Percentiles rank a stretch among this genome's conserved stretches.
These are phyloP conservation scores for Dorcus parallelipipedus DNA, from an alignment of 2,888 invertebrate species.

Conservation along the genomic window DNA sequence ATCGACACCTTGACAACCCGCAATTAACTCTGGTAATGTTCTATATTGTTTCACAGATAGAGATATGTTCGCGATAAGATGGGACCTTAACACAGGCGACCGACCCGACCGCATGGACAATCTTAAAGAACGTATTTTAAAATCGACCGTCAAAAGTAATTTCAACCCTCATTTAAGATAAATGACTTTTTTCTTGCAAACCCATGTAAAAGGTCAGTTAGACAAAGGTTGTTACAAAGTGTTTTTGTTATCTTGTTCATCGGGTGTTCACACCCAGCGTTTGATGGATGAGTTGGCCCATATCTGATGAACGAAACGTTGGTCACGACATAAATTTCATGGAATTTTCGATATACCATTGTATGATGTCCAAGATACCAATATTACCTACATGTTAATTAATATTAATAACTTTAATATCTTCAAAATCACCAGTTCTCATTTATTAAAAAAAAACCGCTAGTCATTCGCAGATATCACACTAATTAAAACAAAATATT, in stretches of 20 bases:
- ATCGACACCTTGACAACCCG: constrained; percentile 52
- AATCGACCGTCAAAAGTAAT: constrained; percentile 43
- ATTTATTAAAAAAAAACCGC: too few species aligned
- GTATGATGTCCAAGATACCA: constrained; percentile 22
- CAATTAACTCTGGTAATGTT: constrained; percentile 49
- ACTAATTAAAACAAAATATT: too few species aligned
- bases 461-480: too few species aligned
- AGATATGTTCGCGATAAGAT: constrained; percentile 25
- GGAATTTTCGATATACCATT: constrained; percentile 36
- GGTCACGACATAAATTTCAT: constrained; percentile 47
- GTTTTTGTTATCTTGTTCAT: constrained; percentile 49
- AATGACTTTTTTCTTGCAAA: constrained; percentile 47
- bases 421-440: too few species aligned
- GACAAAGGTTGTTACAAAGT: constrained; percentile 49
- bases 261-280: constrained; percentile 48
- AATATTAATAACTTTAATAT: neutral
- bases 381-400: neutral
- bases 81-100: neutral
- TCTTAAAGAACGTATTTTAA: constrained; percentile 22
- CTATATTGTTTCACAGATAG: constrained; percentile 42
- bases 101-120: constrained; percentile 6
- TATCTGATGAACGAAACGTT: constrained; percentile 46
- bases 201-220: constrained; percentile 48
- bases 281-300: constrained; percentile 47
- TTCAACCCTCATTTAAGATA: constrained; percentile 48